A percentile compares a stretch with the other conserved stretches of the same genome.
Conservation (phyloP, 2,113 vertebrate species). For the Jacana jacana region DNA sequence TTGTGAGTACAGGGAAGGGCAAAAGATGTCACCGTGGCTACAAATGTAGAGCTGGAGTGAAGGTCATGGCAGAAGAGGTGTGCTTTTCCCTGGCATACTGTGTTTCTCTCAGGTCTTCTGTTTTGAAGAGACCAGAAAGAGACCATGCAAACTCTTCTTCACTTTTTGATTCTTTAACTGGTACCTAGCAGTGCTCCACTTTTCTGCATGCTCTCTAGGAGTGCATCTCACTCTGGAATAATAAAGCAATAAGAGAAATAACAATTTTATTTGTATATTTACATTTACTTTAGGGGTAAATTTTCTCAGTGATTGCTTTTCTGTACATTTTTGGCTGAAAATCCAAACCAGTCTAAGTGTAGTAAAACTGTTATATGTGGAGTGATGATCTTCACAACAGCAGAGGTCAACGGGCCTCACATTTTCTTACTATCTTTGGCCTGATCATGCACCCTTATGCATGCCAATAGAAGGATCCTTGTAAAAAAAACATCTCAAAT, state of each 20-base stretch:
- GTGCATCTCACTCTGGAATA: background rate
- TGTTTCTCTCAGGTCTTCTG: background rate
- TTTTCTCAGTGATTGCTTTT: background rate
- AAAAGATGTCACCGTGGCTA: background rate
- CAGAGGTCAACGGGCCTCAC: background rate
- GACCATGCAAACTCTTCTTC: background rate
- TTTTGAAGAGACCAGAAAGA: background rate
- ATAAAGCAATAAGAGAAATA: background rate
- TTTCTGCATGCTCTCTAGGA: background rate
- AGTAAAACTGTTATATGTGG: background rate
- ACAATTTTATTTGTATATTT: background rate
- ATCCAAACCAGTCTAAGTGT: background rate
- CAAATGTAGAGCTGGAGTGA: background rate
- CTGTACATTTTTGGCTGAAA: background rate
- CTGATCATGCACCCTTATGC: background rate
- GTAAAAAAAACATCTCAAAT: background rate
- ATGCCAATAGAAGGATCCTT: background rate
- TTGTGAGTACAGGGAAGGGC: background rate
- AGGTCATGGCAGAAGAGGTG: background rate
- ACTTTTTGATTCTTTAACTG: background rate
- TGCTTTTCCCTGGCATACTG: background rate
- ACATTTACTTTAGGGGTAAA: background rate
- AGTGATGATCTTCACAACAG: background rate
- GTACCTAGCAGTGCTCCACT: background rate
- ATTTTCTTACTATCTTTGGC: background rate